Evolutionary conservation across 2,888 invertebrate species (phyloP), one percentile per base, ranked within the genome.

Genomic region (Bombyx huttoni): DNA sequence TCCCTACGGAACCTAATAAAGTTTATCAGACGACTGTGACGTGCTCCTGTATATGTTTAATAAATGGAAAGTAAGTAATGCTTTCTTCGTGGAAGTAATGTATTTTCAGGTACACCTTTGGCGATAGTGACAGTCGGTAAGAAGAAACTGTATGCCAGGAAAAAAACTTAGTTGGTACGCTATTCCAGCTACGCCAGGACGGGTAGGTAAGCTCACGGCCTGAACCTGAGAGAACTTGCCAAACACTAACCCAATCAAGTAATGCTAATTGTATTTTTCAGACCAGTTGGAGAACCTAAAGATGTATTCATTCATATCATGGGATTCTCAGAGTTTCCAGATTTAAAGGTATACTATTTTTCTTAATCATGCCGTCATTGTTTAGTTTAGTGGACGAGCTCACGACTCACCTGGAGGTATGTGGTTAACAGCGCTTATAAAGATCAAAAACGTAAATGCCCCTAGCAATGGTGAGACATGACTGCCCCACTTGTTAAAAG

Each of bases 261-360:
- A 49, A 40, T 10, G n/a, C 8, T 8, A 13, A 6, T 10, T 24
- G 24, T 56, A 51, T 13, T 53, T 70, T 77, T 35, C 68, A 89
- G 88, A 53, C 82, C 88, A 14, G 78, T 81, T 13, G 88, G 85
- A 14, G 81, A 82, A 56, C 81, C 86, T 13, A 65, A 71, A 1
- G 88, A 89, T 57, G 62, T 85, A 50, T 78, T 73, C 51, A 74
- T 88, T 14, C 67, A 78, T 34, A 76, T 88, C 50, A 68, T 64
- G 34, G 89, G 88, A 52, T 86, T 78, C 68, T 89, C 88, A 0
- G 86, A 87, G 64, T 56, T 75, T 6, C 83, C 87, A 10, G 81
- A 87, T 66, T 72, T 89, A 50, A 76, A 72, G 73, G 53, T 53
- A 51, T 47, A 14, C 8, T 24, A 40, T 48, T 7, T 40, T 12